Percentiles rank a stretch among this genome's conserved stretches.
phyloP scores from a whole-genome alignment of 1,140 invertebrate species.

The Andrena cerasifolii region DNA sequence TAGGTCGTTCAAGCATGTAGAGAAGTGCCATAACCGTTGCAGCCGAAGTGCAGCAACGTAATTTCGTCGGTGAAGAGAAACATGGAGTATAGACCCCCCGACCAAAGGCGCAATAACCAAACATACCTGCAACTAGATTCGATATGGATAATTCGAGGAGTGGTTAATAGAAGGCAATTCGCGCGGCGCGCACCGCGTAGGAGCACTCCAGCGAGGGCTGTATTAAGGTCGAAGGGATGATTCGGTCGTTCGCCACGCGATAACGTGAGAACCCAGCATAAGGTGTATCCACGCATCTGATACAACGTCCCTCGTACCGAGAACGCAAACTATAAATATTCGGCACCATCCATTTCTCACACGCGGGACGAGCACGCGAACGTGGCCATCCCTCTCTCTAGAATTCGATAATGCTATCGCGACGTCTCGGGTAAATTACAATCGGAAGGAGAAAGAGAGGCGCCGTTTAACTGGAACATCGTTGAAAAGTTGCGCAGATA shows the following conservation, averaged over 20 bases:
- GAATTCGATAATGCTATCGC: slow-evolving; percentile 49
- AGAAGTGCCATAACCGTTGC: too few species aligned
- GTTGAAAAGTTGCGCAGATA: neutral
- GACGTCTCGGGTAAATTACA: slow-evolving; percentile 42
- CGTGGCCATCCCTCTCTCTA: neutral
- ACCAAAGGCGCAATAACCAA: neutral
- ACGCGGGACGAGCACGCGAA: slow-evolving; percentile 29
- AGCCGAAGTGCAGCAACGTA: too few species aligned
- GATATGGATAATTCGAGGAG: neutral
- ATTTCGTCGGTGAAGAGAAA: too few species aligned
- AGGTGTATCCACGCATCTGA: slow-evolving; percentile 56
- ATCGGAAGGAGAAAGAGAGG: slow-evolving; percentile 23
- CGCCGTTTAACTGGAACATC: slow-evolving; percentile 16
- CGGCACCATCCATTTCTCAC: slow-evolving; percentile 49
- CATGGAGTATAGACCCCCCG: too few species aligned
- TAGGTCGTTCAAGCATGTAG: too few species aligned
- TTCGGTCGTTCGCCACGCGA: slow-evolving; percentile 59
- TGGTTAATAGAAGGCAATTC: neutral
- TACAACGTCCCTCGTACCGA: slow-evolving; percentile 44
- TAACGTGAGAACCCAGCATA: slow-evolving; percentile 68
- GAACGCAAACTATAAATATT: slow-evolving; percentile 66
- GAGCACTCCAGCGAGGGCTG: slow-evolving; percentile 31
- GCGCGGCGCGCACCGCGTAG: too few species aligned
- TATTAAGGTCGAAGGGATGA: slow-evolving; percentile 45
- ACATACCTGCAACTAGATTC: neutral